Conservation (phyloP, 2,797 vertebrate species). For the Halcyon badia region DNA sequence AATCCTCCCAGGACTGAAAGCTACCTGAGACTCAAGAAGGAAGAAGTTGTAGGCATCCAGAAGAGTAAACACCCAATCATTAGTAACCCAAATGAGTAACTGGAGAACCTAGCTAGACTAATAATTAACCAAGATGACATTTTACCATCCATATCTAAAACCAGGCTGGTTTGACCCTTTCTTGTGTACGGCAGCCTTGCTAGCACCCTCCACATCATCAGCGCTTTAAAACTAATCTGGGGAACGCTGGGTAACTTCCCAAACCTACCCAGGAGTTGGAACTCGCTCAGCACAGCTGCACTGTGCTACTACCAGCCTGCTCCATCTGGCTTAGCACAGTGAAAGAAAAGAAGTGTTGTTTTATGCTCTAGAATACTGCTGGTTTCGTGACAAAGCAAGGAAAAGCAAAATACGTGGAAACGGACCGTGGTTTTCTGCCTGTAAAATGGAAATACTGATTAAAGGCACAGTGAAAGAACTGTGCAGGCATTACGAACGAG, state of each 20-base stretch:
- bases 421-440: not conserved
- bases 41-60: not conserved
- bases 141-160: not conserved
- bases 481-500: not conserved
- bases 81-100: slow-evolving; percentile 37
- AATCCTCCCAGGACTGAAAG: not conserved
- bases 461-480: not conserved
- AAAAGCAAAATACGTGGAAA: not conserved
- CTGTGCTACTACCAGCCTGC: not conserved
- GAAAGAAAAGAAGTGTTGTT: not conserved
- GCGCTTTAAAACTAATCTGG: not conserved
- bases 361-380: not conserved
- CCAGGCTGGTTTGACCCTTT: not conserved
- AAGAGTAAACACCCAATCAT: not conserved
- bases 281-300: fast-evolving
- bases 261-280: not conserved
- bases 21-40: not conserved
- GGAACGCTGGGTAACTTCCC: not conserved
- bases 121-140: not conserved
- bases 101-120: not conserved
- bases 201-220: not conserved
- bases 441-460: not conserved
- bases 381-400: not conserved
- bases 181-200: not conserved
- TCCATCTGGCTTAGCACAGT: not conserved